Evolutionary conservation across 2,888 invertebrate genomes (phyloP).

Genomic region (Lymantria dispar): DNA sequence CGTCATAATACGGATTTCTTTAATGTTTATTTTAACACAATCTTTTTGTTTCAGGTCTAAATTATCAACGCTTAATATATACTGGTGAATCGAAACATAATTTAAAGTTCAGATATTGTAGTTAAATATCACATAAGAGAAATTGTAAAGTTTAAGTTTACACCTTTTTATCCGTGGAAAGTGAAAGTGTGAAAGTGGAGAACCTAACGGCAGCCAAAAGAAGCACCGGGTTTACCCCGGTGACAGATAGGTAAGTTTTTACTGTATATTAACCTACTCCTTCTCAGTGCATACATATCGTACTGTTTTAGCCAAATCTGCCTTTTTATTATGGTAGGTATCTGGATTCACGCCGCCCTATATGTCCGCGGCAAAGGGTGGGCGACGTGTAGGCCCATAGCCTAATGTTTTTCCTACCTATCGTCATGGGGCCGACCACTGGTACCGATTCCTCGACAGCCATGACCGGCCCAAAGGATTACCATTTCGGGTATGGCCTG

Average conservation of each 20-base stretch:
- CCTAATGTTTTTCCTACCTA: too few species aligned
- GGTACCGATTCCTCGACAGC: too few species aligned
- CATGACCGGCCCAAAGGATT: too few species aligned
- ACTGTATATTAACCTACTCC: too few species aligned
- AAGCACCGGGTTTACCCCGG: constrained; percentile 66
- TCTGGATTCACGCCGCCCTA: too few species aligned
- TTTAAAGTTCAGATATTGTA: constrained; percentile 14
- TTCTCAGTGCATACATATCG: too few species aligned
- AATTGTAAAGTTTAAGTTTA: constrained; percentile 23
- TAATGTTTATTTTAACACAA: constrained; percentile 2
- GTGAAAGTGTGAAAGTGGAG: constrained; percentile 65
- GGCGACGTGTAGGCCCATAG: too few species aligned
- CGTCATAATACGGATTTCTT: background rate
- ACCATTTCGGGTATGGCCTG: too few species aligned
- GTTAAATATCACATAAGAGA: constrained; percentile 14
- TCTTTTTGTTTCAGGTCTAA: constrained; percentile 67
- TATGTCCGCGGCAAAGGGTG: too few species aligned
- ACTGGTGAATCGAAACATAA: constrained; percentile 28
- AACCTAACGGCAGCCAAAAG: constrained; percentile 55
- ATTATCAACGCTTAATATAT: constrained; percentile 29
- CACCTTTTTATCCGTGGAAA: constrained; percentile 29
- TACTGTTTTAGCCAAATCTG: too few species aligned
- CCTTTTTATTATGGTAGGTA: too few species aligned
- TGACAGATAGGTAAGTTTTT: constrained; percentile 64
- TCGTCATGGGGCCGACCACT: too few species aligned